Evolutionary conservation across 1,140 invertebrate species (phyloP), one percentile per base, ranked within the genome.

Genomic region (Hypothenemus hampei): DNA sequence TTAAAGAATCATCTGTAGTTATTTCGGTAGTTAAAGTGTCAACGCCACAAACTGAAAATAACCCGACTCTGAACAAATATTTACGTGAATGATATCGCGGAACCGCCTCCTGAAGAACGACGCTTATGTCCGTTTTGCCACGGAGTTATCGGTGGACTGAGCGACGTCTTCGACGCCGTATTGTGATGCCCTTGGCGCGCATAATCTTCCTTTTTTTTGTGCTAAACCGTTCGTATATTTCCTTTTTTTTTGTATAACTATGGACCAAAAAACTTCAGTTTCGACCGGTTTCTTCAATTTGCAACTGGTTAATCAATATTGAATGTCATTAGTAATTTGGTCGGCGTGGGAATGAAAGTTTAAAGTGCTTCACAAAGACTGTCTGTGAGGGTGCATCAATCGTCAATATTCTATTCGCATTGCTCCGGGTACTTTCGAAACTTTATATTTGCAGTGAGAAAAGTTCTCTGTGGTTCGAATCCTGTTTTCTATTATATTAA

Each of bases 401-500:
- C 50, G 26, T 18, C 50, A 44, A 53, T 53, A 53, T 47, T 47
- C 29, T 18, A 24, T 35, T 44, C 24, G 21, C 21, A 43, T 48
- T 13, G 39, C 50, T 31, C 11, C 10, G n/a, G 26, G 50, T 40
- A 36, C 39, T 53, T 36, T 22, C 22, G 11, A 36, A 53, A 53
- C 50, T 53, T 53, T 23, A 39, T 53, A 43, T 44, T 53, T 43
- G 26, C 19, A 24, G 16, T 43, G 26, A 36, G 39, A 53, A n/a
- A n/a, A 53, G 50, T 40, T 53, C 44, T 53, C 39, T 36, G 26
- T 16, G 23, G 20, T 53, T 53, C 26, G 16, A 53, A 44, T 44
- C 40, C 18, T 53, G 40, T 53, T 53, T 53, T 53, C 50, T 53
- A 44, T 44, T 44, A 44, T 53, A 44, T 53, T 44, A 36, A 53